phyloP scores from a whole-genome alignment of 2,113 vertebrate species.

The Propithecus coquereli region DNA sequence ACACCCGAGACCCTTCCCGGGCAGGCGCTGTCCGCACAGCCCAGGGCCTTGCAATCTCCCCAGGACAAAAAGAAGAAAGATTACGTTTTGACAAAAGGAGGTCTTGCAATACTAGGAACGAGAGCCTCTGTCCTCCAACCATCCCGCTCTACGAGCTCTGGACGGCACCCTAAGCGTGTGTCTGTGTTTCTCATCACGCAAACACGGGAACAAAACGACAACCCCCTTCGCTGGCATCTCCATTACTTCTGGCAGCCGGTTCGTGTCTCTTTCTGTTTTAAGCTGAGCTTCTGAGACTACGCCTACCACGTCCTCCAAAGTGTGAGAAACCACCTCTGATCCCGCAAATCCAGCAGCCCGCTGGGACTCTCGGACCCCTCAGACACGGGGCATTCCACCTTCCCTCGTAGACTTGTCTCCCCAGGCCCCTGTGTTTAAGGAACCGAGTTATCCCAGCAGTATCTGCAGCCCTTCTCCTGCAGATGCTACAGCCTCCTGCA shows the following conservation, averaged over 20 bases:
- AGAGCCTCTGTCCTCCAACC: fast-evolving
- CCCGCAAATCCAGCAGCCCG: fast-evolving
- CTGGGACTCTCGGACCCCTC: not conserved
- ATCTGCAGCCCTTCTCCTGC: not conserved
- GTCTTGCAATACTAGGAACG: fast-evolving
- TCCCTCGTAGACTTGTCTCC: too few species aligned
- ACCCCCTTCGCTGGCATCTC: too few species aligned
- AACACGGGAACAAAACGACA: not conserved
- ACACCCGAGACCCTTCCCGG: fast-evolving
- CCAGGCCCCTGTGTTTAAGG: too few species aligned
- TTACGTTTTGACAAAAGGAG: fast-evolving
- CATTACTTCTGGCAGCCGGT: too few species aligned
- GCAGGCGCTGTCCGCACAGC: fast-evolving
- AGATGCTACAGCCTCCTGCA: too few species aligned
- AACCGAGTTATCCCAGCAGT: too few species aligned
- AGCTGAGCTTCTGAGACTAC: not conserved
- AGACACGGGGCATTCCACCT: too few species aligned
- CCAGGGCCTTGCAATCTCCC: fast-evolving
- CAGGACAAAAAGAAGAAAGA: too few species aligned
- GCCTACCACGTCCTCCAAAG: fast-evolving
- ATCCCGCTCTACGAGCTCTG: fast-evolving
- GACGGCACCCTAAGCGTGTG: fast-evolving
- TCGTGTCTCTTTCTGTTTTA: not conserved
- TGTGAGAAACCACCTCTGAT: not conserved
- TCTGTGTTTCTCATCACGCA: not conserved